Percentiles rank a stretch among this genome's conserved stretches.
phyloP scores from a whole-genome alignment of 2,888 invertebrate species.

The Cephus pygmeus region DNA sequence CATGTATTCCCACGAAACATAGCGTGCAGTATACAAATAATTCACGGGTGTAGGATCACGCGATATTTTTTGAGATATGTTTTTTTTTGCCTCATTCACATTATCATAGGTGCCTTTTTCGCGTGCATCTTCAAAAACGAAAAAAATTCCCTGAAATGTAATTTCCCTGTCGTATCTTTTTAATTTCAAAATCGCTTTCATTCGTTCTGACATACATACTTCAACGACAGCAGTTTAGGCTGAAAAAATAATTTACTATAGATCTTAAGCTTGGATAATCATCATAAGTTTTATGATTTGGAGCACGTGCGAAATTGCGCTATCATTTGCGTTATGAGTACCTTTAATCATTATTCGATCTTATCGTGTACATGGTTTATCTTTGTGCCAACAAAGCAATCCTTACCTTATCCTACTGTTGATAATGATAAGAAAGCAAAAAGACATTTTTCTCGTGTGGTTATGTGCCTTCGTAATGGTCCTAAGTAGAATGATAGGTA shows the following conservation, averaged over 20 bases:
- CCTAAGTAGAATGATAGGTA: too few relatives aligned
- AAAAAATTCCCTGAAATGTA: not conserved
- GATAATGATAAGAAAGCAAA: not conserved
- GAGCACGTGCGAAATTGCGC: not conserved
- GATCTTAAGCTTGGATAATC: not conserved
- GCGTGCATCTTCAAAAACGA: not conserved
- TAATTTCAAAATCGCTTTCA: not conserved
- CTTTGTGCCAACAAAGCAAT: not conserved
- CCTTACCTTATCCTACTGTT: not conserved
- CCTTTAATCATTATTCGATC: not conserved
- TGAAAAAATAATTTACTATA: not conserved
- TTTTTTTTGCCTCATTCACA: not conserved
- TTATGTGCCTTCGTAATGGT: not conserved
- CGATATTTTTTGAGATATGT: not conserved
- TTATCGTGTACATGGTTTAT: not conserved
- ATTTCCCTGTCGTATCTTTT: not conserved
- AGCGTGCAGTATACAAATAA: not conserved
- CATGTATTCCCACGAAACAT: not conserved
- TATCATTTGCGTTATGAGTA: not conserved
- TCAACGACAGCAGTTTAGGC: not conserved
- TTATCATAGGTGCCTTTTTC: not conserved
- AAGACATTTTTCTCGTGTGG: not conserved
- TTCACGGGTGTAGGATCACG: not conserved
- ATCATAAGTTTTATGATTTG: not conserved
- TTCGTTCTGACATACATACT: not conserved